phyloP scores from a whole-genome alignment of 1,140 invertebrate species.

The Oedothorax gibbosus region DNA sequence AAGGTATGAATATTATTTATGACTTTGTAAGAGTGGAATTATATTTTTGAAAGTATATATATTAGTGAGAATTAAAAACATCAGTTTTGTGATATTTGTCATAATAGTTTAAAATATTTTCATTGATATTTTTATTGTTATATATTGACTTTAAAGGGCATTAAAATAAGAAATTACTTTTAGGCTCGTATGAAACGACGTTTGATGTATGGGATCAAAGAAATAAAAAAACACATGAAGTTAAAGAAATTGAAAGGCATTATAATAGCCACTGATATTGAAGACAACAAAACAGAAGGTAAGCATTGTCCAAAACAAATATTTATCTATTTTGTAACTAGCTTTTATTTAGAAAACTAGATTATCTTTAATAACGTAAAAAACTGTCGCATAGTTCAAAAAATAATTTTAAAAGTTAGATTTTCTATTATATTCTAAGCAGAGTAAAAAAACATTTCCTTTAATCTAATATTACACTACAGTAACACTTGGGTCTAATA shows the following conservation, averaged over 20 bases:
- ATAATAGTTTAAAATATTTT: neutral
- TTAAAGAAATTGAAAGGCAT: constrained; percentile 74
- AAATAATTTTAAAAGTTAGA: too few relatives aligned
- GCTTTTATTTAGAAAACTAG: too few relatives aligned
- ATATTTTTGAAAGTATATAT: neutral
- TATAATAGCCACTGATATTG: constrained; percentile 74
- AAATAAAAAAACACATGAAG: constrained; percentile 73
- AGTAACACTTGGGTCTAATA: too few relatives aligned
- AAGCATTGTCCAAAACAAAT: neutral
- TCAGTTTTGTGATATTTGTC: neutral
- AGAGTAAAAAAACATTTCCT: too few relatives aligned
- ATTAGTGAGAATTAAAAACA: neutral
- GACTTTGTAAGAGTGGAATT: neutral
- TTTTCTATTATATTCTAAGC: too few relatives aligned
- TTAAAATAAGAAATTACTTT: neutral
- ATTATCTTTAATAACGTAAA: too few relatives aligned
- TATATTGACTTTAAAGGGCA: neutral
- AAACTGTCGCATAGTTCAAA: too few relatives aligned
- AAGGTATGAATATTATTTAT: too few relatives aligned
- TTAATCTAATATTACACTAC: too few relatives aligned
- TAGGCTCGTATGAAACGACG: constrained; percentile 72
- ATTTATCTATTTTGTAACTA: too few relatives aligned
- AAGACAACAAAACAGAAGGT: constrained; percentile 68
- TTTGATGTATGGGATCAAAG: constrained; percentile 74
- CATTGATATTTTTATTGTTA: neutral